Evolutionary conservation across 1,140 invertebrate genomes (phyloP).

Genomic region (Sinella curviseta): DNA sequence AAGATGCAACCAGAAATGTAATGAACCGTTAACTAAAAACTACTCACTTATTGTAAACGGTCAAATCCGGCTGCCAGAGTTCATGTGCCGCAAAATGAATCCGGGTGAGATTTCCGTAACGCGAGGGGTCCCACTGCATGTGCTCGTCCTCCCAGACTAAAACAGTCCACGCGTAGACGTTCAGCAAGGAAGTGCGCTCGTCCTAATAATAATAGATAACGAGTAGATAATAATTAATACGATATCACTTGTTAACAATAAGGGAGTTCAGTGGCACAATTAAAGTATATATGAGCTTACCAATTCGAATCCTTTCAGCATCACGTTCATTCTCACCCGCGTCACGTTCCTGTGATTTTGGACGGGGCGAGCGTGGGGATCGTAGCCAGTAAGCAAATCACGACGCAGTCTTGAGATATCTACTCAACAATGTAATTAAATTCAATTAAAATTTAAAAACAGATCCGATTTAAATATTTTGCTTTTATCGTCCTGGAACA

Average conservation of each 20-base stretch:
- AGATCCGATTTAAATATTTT: slow-evolving; percentile 1
- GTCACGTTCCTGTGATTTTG: slow-evolving; percentile 41
- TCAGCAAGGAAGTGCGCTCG: slow-evolving; percentile 39
- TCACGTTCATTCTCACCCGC: slow-evolving; percentile 29
- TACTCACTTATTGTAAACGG: slow-evolving; percentile 37
- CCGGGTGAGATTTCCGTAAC: slow-evolving; percentile 10
- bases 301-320: slow-evolving; percentile 44
- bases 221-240: not conserved
- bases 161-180: slow-evolving; percentile 42
- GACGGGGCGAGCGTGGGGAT: slow-evolving; percentile 38
- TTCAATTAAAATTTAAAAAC: too few relatives aligned
- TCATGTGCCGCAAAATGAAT: slow-evolving; percentile 18
- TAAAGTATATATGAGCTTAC: too few relatives aligned
- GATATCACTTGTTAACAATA: not conserved
- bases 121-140: slow-evolving; percentile 33
- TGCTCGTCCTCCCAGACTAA: slow-evolving; percentile 41
- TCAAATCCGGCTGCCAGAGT: slow-evolving; percentile 36
- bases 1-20: too few relatives aligned
- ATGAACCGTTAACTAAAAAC: slow-evolving; percentile 31
- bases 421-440: too few relatives aligned
- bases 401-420: slow-evolving; percentile 40
- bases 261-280: not conserved
- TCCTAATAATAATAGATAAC: slow-evolving; percentile 34
- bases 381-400: slow-evolving; percentile 39
- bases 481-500: too few relatives aligned